phyloP scores from a whole-genome alignment of 2,113 vertebrate species.

The Riparia riparia region DNA sequence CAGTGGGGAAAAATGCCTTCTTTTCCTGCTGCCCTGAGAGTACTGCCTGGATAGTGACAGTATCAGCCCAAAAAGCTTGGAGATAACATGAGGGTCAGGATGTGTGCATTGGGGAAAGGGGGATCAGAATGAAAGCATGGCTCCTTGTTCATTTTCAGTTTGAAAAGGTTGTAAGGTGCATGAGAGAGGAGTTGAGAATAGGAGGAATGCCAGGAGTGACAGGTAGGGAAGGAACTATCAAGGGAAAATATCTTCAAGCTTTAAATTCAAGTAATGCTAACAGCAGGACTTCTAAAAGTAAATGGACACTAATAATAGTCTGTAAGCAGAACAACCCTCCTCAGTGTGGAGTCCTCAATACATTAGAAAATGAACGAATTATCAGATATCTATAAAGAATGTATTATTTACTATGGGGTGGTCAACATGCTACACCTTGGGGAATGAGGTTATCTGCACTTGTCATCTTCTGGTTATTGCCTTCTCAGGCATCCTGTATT shows the following conservation, averaged over 20 bases:
- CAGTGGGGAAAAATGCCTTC: neutral
- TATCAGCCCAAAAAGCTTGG: neutral
- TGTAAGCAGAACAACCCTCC: neutral
- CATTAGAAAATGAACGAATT: neutral
- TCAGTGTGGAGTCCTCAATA: accelerated
- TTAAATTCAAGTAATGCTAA: neutral
- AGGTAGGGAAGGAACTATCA: neutral
- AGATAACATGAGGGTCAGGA: neutral
- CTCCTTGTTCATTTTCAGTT: neutral
- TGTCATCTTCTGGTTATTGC: neutral
- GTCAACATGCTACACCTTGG: accelerated
- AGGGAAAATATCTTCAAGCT: neutral
- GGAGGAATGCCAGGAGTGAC: neutral
- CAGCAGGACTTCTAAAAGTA: neutral
- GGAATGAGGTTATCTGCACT: neutral
- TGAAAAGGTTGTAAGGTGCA: neutral
- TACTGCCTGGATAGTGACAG: neutral
- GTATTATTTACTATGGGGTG: neutral
- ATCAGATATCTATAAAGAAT: neutral
- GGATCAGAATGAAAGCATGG: neutral
- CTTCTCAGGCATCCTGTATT: neutral
- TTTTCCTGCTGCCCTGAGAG: neutral
- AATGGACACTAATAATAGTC: neutral
- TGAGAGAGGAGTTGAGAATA: neutral
- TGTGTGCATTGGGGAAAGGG: accelerated